Evolutionary conservation across 1,140 invertebrate species (phyloP).

Genomic region (Euschistus heros): DNA sequence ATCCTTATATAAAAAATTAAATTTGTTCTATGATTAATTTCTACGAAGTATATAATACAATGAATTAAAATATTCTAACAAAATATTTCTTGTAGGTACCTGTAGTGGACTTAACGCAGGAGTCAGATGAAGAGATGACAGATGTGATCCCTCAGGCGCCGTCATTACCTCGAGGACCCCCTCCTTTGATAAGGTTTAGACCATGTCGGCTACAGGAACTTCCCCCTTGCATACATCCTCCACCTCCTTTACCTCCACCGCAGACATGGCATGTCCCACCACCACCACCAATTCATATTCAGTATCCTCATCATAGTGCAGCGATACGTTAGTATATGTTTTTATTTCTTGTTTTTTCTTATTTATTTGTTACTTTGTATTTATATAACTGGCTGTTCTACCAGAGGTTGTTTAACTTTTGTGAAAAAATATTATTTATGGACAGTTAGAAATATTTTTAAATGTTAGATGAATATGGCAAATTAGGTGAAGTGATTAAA

Average conservation of each 20-base stretch:
- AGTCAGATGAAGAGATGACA: constrained; percentile 46
- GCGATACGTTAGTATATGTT: neutral
- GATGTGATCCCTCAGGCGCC: constrained; percentile 9
- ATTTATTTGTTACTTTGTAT: no score
- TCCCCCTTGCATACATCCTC: constrained; percentile 32
- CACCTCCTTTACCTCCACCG: constrained; percentile 34
- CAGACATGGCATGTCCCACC: constrained; percentile 29
- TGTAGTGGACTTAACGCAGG: constrained; percentile 51
- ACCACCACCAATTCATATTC: constrained; percentile 20
- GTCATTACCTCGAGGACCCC: constrained; percentile 28
- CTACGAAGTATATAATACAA: neutral
- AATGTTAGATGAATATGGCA: no score
- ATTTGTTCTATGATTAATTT: no score
- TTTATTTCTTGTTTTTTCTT: neutral
- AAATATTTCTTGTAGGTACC: constrained; percentile 23
- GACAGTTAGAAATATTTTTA: no score
- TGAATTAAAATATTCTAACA: neutral
- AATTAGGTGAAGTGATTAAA: no score
- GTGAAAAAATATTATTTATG: no score
- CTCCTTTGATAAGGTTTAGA: constrained; percentile 28
- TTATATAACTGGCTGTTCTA: no score
- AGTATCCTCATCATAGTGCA: neutral
- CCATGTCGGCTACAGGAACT: constrained; percentile 28
- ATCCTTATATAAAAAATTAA: no score
- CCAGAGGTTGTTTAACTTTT: no score